These are phyloP conservation scores for Siniperca chuatsi DNA, from an alignment of 2,113 vertebrate genomes.

Conservation along the genomic window DNA sequence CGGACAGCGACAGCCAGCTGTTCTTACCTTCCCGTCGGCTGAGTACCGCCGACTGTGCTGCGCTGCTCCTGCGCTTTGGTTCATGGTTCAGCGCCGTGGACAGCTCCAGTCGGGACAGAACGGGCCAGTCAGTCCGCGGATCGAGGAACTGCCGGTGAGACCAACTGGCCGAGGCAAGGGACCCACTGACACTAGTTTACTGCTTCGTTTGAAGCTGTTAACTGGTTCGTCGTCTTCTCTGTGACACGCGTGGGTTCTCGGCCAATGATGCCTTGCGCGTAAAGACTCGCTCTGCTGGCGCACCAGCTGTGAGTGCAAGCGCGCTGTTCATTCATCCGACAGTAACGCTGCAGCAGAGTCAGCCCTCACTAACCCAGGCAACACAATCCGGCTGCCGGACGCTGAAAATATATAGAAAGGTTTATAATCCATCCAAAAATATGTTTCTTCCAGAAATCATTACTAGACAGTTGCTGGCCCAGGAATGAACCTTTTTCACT, in stretches of 20 bases:
- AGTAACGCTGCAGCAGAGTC: constrained; percentile 4
- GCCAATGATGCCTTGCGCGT: constrained; percentile 61
- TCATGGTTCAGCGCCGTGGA: constrained; percentile 74
- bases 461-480: neutral
- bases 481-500: neutral
- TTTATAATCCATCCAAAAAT: neutral
- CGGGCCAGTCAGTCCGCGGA: neutral
- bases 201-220: constrained; percentile 23
- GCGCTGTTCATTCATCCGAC: constrained; percentile 23
- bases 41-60: constrained; percentile 71
- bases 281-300: constrained; percentile 55
- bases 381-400: neutral
- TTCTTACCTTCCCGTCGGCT: constrained; percentile 61
- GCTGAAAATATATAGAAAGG: neutral
- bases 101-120: constrained; percentile 30
- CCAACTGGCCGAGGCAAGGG: neutral
- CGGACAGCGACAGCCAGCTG: too few relatives aligned
- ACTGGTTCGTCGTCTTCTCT: constrained; percentile 24
- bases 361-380: neutral
- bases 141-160: neutral
- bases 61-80: constrained; percentile 76
- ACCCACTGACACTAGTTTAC: neutral
- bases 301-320: constrained; percentile 42
- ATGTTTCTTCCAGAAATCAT: neutral
- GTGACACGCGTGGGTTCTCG: constrained; percentile 50